Evolutionary conservation across 2,113 vertebrate genomes (phyloP).

Genomic region (Rhegmatorhina hoffmannsi): DNA sequence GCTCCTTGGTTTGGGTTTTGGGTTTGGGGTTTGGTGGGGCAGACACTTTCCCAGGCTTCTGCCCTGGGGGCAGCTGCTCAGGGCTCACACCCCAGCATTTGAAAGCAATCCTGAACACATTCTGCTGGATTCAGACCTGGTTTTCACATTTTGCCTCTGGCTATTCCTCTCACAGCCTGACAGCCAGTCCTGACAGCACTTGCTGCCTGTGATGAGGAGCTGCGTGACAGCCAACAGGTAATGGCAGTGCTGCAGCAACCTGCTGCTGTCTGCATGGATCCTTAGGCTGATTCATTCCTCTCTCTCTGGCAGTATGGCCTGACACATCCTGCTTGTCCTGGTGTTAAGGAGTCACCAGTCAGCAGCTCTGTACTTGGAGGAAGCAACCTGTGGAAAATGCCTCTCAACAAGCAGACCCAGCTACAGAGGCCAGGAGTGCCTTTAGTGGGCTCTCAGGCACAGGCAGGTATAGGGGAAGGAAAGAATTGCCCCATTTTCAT

Average conservation of each 20-base stretch:
- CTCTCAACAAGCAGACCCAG: rapidly evolving
- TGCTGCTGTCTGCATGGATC: not conserved
- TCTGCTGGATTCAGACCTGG: not conserved
- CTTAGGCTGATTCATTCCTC: not conserved
- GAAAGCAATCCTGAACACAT: not conserved
- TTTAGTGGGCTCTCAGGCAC: not conserved
- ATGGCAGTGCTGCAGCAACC: not conserved
- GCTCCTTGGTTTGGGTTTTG: not conserved
- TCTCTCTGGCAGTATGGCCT: not conserved
- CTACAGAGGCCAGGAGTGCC: not conserved
- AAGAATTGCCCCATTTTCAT: not conserved
- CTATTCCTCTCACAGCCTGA: not conserved
- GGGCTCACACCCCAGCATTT: not conserved
- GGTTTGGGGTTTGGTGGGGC: not conserved
- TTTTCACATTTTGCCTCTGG: not conserved
- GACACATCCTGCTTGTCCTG: not conserved
- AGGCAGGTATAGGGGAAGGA: not conserved
- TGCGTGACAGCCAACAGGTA: not conserved
- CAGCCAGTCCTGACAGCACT: not conserved
- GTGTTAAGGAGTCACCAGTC: not conserved
- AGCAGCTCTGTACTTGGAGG: not conserved
- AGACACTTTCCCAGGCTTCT: not conserved
- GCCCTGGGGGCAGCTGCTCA: not conserved
- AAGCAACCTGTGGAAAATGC: not conserved
- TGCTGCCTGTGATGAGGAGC: not conserved